Evolutionary conservation across 30 jellyfish, hydroid and myxozoan genomes (phyloP).

Genomic region (Hydractinia echinata): DNA sequence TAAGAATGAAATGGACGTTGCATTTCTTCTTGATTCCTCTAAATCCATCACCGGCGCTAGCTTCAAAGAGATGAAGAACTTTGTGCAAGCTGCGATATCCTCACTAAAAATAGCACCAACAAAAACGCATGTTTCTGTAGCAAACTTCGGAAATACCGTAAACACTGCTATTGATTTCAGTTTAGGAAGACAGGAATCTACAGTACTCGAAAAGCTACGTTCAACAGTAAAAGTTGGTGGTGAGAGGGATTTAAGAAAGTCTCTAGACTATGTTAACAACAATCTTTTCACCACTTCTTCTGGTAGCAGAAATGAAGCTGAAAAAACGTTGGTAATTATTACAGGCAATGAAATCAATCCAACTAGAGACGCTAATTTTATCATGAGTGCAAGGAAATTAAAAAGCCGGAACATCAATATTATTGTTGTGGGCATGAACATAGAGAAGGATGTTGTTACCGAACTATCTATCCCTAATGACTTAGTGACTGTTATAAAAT

Average conservation of each 20-base stretch:
- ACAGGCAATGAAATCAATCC: constrained; percentile 53
- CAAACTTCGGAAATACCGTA: constrained; percentile 44
- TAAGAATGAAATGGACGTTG: constrained; percentile 12
- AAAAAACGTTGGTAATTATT: constrained; percentile 41
- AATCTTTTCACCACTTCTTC: constrained; percentile 11
- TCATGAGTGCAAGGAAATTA: constrained; percentile 33
- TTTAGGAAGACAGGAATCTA: not conserved
- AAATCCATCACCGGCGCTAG: not conserved
- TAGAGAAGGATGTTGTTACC: constrained; percentile 19
- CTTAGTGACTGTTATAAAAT: not conserved
- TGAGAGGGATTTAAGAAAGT: constrained; percentile 47
- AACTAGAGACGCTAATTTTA: constrained; percentile 37
- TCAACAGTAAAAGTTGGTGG: constrained; percentile 46
- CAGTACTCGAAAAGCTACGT: not conserved
- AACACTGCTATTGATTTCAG: constrained; percentile 26
- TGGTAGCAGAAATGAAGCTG: constrained; percentile 19
- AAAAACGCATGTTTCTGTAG: constrained; percentile 49
- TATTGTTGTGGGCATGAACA: constrained; percentile 49
- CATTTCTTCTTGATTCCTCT: constrained; percentile 40
- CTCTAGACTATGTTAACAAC: constrained; percentile 25
- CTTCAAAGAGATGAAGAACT: constrained; percentile 5
- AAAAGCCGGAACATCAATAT: constrained; percentile 42
- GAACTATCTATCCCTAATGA: not conserved
- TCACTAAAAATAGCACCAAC: not conserved
- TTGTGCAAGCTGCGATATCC: not conserved